Evolutionary conservation across 2,888 invertebrate species (phyloP).

Genomic region (Caenorhabditis drosophilae): DNA sequence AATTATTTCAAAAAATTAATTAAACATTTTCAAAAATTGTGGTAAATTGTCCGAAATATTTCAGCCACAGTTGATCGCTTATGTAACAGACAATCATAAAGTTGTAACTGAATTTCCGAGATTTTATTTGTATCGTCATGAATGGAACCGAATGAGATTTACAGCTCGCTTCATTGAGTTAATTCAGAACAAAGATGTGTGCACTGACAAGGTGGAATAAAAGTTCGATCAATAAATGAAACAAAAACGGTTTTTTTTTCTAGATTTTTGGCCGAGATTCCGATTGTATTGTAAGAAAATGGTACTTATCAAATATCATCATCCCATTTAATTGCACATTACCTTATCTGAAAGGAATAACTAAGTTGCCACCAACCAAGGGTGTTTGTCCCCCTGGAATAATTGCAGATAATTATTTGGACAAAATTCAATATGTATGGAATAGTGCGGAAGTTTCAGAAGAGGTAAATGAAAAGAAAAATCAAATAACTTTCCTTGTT

Average conservation of each 20-base stretch:
- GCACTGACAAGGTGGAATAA: conserved; percentile 38
- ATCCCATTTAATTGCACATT: conserved; percentile 65
- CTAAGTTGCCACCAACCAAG: conserved; percentile 40
- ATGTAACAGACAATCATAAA: conserved; percentile 65
- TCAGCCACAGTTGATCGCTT: conserved; percentile 61
- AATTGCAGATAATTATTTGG: conserved; percentile 57
- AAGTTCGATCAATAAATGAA: neutral
- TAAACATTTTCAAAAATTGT: conserved; percentile 3
- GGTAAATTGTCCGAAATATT: conserved; percentile 9
- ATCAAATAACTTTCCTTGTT: too few relatives aligned
- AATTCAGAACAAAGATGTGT: conserved; percentile 48
- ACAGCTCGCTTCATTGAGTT: conserved; percentile 49
- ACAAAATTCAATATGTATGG: conserved; percentile 62
- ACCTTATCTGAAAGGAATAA: conserved; percentile 44
- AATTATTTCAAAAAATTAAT: too few relatives aligned
- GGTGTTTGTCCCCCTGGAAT: conserved; percentile 51
- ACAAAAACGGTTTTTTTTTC: conserved; percentile 7
- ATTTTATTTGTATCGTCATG: conserved; percentile 63
- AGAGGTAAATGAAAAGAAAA: too few relatives aligned
- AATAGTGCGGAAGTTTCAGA: conserved; percentile 57
- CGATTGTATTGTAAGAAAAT: conserved; percentile 61
- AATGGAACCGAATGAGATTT: conserved; percentile 61
- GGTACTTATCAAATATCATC: conserved; percentile 60
- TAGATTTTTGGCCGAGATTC: conserved; percentile 57
- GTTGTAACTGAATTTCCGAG: conserved; percentile 64